Evolutionary conservation across 2,113 vertebrate species (phyloP).

Genomic region (Hemiscyllium ocellatum): DNA sequence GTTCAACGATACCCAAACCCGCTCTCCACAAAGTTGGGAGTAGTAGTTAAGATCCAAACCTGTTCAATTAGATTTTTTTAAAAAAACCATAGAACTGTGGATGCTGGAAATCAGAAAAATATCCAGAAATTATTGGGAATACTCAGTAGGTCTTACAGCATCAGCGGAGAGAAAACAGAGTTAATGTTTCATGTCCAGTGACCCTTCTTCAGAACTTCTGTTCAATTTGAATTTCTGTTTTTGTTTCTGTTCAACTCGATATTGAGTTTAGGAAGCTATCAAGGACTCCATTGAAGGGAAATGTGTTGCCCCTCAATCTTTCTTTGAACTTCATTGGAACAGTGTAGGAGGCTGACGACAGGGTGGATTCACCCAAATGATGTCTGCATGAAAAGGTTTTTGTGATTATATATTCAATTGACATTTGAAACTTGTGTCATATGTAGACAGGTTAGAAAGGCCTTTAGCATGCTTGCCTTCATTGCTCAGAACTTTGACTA

Average conservation of each 20-base stretch:
- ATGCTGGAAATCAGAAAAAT: too few species aligned
- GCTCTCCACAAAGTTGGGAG: background rate
- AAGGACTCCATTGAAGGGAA: background rate
- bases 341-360: background rate
- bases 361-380: background rate
- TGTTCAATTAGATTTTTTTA: background rate
- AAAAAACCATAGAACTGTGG: too few species aligned
- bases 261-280: background rate
- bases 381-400: background rate
- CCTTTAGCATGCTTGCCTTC: too few species aligned
- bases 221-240: too few species aligned
- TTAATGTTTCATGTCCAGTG: too few species aligned
- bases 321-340: background rate
- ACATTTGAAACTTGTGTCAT: too few species aligned
- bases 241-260: background rate
- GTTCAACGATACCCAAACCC: background rate
- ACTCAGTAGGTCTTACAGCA: too few species aligned
- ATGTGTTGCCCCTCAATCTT: background rate
- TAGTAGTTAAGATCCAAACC: background rate
- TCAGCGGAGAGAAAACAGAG: too few species aligned
- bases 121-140: too few species aligned
- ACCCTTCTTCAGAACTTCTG: too few species aligned
- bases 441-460: too few species aligned
- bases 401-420: background rate
- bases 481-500: too few species aligned